phyloP scores from a whole-genome alignment of 2,113 vertebrate genomes.

The Paramormyrops kingsleyae region DNA sequence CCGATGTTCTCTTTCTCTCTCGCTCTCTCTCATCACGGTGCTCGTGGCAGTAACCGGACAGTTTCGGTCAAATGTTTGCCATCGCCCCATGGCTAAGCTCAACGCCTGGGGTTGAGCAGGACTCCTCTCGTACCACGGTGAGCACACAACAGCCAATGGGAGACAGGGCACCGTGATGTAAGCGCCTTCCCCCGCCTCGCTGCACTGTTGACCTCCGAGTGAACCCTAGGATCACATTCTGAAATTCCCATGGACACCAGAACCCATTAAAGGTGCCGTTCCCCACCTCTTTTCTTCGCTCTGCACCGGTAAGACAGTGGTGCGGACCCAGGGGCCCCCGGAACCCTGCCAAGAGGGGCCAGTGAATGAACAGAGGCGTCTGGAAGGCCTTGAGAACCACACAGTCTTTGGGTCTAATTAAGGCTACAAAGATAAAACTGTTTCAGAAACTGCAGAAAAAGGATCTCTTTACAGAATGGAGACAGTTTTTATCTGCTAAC shows the following conservation, averaged over 20 bases:
- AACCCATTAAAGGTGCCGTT: not conserved
- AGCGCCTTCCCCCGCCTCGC: not conserved
- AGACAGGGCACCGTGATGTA: not conserved
- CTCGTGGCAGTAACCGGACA: not conserved
- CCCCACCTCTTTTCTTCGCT: not conserved
- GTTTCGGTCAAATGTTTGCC: not conserved
- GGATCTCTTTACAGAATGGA: conserved; percentile 55
- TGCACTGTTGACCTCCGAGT: conserved; percentile 17
- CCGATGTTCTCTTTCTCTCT: not conserved
- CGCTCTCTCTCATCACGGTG: not conserved
- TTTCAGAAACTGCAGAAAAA: conserved; percentile 31
- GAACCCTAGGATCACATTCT: conserved; percentile 32
- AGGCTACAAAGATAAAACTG: conserved; percentile 45
- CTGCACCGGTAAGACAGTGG: conserved; percentile 15
- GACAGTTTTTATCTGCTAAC: conserved; percentile 58
- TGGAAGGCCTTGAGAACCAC: conserved; percentile 33
- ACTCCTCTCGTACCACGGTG: not conserved
- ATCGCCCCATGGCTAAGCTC: not conserved
- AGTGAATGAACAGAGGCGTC: conserved; percentile 30
- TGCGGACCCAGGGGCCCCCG: not conserved
- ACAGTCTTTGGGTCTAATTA: conserved; percentile 49
- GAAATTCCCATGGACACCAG: conserved; percentile 34
- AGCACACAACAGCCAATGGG: not conserved
- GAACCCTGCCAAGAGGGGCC: conserved; percentile 15
- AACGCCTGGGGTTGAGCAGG: not conserved